Percentiles rank a stretch among this genome's conserved stretches.
These are phyloP conservation scores for Hypocryptadius cinnamomeus DNA, from an alignment of 2,113 vertebrate genomes.

Conservation along the genomic window DNA sequence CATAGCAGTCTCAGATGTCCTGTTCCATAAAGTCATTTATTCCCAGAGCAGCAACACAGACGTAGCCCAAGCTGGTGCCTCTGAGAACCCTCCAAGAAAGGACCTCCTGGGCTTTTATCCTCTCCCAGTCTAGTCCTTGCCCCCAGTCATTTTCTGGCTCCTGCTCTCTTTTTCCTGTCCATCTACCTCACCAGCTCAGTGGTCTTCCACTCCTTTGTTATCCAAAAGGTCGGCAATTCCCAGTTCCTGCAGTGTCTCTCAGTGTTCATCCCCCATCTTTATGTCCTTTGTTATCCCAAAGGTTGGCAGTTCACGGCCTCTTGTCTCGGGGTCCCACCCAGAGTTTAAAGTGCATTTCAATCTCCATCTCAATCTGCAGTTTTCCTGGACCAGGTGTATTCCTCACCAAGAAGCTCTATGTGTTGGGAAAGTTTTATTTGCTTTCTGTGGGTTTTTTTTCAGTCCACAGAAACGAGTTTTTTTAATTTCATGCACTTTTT, in stretches of 20 bases:
- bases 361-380: background rate
- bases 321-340: background rate
- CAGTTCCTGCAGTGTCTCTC: background rate
- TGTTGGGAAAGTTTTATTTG: background rate
- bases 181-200: background rate
- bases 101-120: background rate
- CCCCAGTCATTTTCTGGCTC: fast-evolving
- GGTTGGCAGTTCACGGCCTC: background rate
- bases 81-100: background rate
- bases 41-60: background rate
- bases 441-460: background rate
- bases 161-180: background rate
- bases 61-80: background rate
- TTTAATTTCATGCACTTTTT: background rate
- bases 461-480: background rate
- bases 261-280: background rate
- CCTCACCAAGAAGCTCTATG: background rate
- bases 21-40: background rate
- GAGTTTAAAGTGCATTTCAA: background rate
- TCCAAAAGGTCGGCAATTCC: background rate
- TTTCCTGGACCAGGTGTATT: background rate
- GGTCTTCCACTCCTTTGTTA: background rate
- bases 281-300: background rate
- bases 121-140: background rate
- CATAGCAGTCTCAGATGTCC: background rate